Percentiles rank a stretch among this genome's conserved stretches.
These are phyloP conservation scores for Scrobipalpa atriplicella DNA, from an alignment of 2,888 invertebrate genomes.

Conservation along the genomic window DNA sequence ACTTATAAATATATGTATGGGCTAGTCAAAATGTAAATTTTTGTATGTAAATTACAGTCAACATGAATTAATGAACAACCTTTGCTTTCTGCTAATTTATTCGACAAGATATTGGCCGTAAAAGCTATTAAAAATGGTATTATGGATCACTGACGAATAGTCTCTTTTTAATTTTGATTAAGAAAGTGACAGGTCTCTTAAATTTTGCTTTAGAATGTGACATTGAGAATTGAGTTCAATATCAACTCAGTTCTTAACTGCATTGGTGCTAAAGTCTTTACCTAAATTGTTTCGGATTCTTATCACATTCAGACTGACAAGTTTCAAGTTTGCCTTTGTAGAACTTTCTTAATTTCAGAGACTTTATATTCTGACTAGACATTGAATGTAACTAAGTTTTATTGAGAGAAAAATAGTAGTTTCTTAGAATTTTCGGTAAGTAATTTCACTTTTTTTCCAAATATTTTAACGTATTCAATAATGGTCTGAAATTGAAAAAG, in stretches of 20 bases:
- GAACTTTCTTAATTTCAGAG: conserved; percentile 8
- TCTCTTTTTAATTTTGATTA: too few relatives aligned
- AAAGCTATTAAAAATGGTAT: too few relatives aligned
- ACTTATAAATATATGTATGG: neutral
- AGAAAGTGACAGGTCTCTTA: too few relatives aligned
- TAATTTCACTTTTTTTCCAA: neutral
- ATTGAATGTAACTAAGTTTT: neutral
- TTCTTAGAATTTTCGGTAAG: neutral
- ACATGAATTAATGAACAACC: neutral
- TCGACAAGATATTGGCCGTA: too few relatives aligned
- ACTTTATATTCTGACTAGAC: conserved; percentile 3
- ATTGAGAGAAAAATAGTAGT: neutral
- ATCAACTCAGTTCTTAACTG: neutral
- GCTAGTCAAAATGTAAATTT: conserved; percentile 7
- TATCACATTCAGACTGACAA: conserved; percentile 4
- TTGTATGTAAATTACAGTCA: conserved; percentile 2
- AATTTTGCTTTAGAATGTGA: too few relatives aligned
- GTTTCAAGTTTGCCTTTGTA: neutral
- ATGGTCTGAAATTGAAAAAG: too few relatives aligned
- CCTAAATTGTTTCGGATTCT: conserved; percentile 6
- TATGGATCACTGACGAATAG: too few relatives aligned
- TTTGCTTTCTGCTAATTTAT: neutral
- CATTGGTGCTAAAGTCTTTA: neutral
- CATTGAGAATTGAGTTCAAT: too few relatives aligned
- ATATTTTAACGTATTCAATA: too few relatives aligned